These are phyloP conservation scores for Temnothorax ravouxi DNA, from an alignment of 2,888 invertebrate genomes.

Conservation along the genomic window DNA sequence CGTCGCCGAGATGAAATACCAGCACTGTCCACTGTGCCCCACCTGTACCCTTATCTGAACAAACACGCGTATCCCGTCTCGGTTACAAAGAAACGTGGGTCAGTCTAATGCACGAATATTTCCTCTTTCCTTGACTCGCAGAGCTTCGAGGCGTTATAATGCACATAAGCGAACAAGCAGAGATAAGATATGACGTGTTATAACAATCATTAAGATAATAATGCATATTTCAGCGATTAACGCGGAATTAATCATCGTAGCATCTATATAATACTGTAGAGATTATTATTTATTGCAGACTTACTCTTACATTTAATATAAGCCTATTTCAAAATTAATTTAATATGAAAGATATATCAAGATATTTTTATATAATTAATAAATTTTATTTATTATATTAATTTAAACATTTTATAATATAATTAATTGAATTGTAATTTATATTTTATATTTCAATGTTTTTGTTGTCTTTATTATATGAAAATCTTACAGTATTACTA, in stretches of 20 bases:
- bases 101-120: slow-evolving; percentile 64
- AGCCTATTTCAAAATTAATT: not conserved
- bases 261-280: not conserved
- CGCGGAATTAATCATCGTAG: slow-evolving; percentile 1
- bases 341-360: not conserved
- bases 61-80: slow-evolving; percentile 82
- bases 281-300: not conserved
- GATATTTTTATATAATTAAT: not conserved
- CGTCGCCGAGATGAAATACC: slow-evolving; percentile 82
- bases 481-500: not conserved
- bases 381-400: not conserved
- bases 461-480: not conserved
- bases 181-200: slow-evolving; percentile 52
- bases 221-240: slow-evolving; percentile 29
- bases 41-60: slow-evolving; percentile 85
- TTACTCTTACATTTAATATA: not conserved
- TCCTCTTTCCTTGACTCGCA: slow-evolving; percentile 55
- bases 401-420: not conserved
- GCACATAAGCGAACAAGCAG: slow-evolving; percentile 38
- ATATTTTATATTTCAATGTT: not conserved
- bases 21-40: slow-evolving; percentile 85
- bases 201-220: slow-evolving; percentile 49
- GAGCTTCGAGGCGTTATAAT: slow-evolving; percentile 22
- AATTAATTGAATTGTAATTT: not conserved
- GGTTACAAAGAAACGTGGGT: slow-evolving; percentile 68